Evolutionary conservation across 2,113 vertebrate species (phyloP).

Genomic region (Eublepharis macularius): DNA sequence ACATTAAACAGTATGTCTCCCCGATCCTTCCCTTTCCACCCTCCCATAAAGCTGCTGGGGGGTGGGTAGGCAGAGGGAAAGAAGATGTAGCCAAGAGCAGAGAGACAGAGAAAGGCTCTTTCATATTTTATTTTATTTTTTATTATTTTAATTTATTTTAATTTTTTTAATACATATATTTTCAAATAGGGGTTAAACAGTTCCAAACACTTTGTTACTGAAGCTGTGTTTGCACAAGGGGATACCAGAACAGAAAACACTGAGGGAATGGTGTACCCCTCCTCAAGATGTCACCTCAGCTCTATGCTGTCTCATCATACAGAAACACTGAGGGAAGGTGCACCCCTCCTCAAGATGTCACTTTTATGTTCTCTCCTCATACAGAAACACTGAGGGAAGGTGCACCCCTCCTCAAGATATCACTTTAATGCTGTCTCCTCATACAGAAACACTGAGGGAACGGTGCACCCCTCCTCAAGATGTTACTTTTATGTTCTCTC

Average conservation of each 20-base stretch:
- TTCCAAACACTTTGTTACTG: not conserved
- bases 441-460: too few relatives aligned
- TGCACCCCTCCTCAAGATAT: too few relatives aligned
- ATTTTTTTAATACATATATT: too few relatives aligned
- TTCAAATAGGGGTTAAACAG: not conserved
- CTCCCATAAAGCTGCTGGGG: not conserved
- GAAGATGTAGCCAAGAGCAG: not conserved
- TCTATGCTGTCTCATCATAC: too few relatives aligned
- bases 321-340: too few relatives aligned
- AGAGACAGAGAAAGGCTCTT: not conserved
- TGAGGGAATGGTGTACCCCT: too few relatives aligned
- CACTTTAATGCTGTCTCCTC: not conserved
- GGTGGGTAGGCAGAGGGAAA: not conserved
- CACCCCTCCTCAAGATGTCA: not conserved
- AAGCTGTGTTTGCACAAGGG: not conserved
- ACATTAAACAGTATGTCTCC: constrained; percentile 23
- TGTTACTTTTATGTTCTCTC: too few relatives aligned
- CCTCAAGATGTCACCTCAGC: too few relatives aligned
- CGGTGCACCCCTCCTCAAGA: too few relatives aligned
- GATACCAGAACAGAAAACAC: not conserved
- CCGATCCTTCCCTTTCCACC: not conserved
- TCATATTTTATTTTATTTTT: not conserved
- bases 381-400: too few relatives aligned
- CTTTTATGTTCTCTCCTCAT: too few relatives aligned
- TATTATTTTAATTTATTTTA: too few relatives aligned